Conservation (phyloP, 1,140 invertebrate species). For the Sarcophaga peregrina region DNA sequence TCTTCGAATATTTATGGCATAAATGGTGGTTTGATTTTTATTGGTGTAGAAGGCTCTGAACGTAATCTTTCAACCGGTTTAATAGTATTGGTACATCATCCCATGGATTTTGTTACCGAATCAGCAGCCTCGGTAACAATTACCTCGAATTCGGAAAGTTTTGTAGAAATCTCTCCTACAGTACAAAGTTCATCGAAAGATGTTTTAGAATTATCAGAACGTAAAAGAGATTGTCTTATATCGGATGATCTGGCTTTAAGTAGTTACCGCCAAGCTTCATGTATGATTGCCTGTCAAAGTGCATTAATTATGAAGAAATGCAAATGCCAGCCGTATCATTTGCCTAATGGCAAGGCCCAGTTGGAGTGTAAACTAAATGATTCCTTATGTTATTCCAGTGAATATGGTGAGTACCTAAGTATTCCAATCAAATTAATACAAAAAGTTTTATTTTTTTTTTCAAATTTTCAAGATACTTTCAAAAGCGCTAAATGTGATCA, state of each 20-base stretch:
- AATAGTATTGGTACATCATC: conserved; percentile 62
- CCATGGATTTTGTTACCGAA: conserved; percentile 62
- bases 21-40: conserved; percentile 58
- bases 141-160: conserved; percentile 60
- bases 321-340: conserved; percentile 59
- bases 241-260: conserved; percentile 55
- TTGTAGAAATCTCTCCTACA: conserved; percentile 62
- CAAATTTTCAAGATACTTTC: conserved; percentile 53
- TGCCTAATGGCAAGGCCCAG: conserved; percentile 53
- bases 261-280: conserved; percentile 60
- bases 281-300: conserved; percentile 56
- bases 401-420: conserved; percentile 58
- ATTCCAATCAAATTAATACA: not conserved
- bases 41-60: conserved; percentile 60
- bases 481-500: conserved; percentile 62
- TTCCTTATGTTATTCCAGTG: conserved; percentile 57
- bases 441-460: not conserved
- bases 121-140: conserved; percentile 60
- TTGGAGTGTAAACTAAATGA: conserved; percentile 62
- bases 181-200: conserved; percentile 60
- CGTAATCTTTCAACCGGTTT: conserved; percentile 58
- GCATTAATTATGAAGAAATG: conserved; percentile 56
- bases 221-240: conserved; percentile 60
- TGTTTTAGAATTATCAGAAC: conserved; percentile 56
- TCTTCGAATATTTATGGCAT: conserved; percentile 64